Evolutionary conservation across 1,140 invertebrate species (phyloP), one percentile per base, ranked within the genome.

Genomic region (Ostrea edulis): DNA sequence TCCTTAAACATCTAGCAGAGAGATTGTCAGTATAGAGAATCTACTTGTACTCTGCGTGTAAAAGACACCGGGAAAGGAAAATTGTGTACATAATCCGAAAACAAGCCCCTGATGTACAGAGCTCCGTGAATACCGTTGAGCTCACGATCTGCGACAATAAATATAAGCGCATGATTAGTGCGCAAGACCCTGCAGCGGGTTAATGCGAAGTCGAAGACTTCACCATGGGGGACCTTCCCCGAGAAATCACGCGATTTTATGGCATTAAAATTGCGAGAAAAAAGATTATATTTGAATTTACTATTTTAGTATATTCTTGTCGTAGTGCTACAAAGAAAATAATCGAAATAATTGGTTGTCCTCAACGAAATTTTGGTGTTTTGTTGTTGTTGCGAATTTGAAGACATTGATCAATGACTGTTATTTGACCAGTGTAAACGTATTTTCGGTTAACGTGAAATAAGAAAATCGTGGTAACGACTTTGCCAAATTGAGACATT

Each of bases 401-500:
- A 68, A 68, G 65, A 25, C 65, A 68, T 22, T 8, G n/a, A 5
- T 11, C 7, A 9, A 22, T 68, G n/a, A 68, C 25, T 68, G 8
- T 68, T 5, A 68, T 25, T 25, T 9, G 29, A 4, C 20, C 20
- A 9, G 20, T 0, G 55, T 9, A 25, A 71, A 71, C 62, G 8
- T 65, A 65, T 65, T 65, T 65, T 65, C 17, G 62, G 20, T 65
- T 65, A n/a, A 14, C 17, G n/a, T 65, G 62, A 65, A 2, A 20
- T n/a, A 65, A n/a, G 25, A 71, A 25, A 25, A 29, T 25, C 22
- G 8, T 25, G 7, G 0, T 29, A 12, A 8, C 65, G 12, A 71
- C 22, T 25, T 71, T 71, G 22, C 22, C 65, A 35, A 71, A 71
- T 71, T n/a, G n/a, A n/a, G n/a, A n/a, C n/a, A n/a, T 71, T 65